Evolutionary conservation across 2,888 invertebrate genomes (phyloP).

Genomic region (Nephrocerus scutellatus): DNA sequence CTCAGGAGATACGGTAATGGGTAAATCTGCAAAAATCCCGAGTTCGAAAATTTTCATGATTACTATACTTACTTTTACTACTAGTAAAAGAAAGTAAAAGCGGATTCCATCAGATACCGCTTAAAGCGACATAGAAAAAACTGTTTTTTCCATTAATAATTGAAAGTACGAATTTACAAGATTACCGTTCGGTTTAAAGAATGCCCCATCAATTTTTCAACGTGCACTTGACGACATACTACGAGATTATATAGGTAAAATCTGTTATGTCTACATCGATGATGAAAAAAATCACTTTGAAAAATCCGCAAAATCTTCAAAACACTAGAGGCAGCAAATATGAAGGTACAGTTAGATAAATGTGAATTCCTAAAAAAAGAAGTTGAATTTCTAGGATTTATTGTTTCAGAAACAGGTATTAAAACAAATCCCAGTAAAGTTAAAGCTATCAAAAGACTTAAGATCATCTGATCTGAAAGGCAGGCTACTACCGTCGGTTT

Average conservation of each 20-base stretch:
- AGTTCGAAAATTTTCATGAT: no score
- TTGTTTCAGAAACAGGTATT: slow-evolving; percentile 25
- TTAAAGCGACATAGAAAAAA: slow-evolving; percentile 10
- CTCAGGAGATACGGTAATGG: no score
- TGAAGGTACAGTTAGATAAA: slow-evolving; percentile 25
- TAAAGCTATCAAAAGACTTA: slow-evolving; percentile 19
- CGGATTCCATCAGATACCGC: slow-evolving; percentile 17
- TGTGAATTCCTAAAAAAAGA: slow-evolving; percentile 27
- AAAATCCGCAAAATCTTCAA: slow-evolving; percentile 6
- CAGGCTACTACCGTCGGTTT: slow-evolving; percentile 25
- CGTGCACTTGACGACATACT: slow-evolving; percentile 10
- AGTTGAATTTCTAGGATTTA: slow-evolving; percentile 33
- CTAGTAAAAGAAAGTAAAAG: no score
- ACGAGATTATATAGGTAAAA: slow-evolving; percentile 11
- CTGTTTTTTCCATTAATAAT: slow-evolving; percentile 10
- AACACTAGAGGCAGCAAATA: slow-evolving; percentile 10
- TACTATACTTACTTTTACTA: no score
- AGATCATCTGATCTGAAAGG: neutral
- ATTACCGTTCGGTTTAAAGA: slow-evolving; percentile 11
- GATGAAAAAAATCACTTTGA: slow-evolving; percentile 14
- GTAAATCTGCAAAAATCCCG: no score
- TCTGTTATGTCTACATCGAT: slow-evolving; percentile 15
- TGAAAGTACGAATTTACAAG: slow-evolving; percentile 15
- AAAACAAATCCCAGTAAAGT: slow-evolving; percentile 28
- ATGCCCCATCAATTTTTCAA: slow-evolving; percentile 14